Percentiles rank a stretch among this genome's conserved stretches.
These are phyloP conservation scores for Eulithis prunata DNA, from an alignment of 2,888 invertebrate genomes.

Conservation along the genomic window DNA sequence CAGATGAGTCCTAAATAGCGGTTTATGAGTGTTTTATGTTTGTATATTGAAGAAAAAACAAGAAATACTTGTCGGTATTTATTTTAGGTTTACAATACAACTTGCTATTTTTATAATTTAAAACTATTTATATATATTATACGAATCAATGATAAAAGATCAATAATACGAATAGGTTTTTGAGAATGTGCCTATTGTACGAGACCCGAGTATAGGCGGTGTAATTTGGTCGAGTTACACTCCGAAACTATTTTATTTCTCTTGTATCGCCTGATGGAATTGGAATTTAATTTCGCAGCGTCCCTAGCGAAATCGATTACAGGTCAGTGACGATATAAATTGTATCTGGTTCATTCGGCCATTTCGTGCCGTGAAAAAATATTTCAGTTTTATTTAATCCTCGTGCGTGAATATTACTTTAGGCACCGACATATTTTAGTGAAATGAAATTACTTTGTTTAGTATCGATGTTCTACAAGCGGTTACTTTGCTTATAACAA, in stretches of 20 bases:
- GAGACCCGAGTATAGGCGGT: conserved; percentile 3
- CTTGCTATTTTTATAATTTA: no score
- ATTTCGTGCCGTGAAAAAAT: conserved; percentile 44
- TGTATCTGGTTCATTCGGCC: conserved; percentile 41
- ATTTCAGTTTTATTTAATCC: conserved; percentile 29
- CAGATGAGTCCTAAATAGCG: not conserved
- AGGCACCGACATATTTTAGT: no score
- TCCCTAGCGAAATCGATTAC: conserved; percentile 47
- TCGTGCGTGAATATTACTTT: not conserved
- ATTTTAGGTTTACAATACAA: no score
- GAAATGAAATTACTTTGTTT: no score
- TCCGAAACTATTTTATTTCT: conserved; percentile 41
- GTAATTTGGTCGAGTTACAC: conserved; percentile 38
- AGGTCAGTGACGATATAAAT: conserved; percentile 49
- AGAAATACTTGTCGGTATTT: no score
- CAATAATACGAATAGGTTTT: no score
- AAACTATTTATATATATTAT: no score
- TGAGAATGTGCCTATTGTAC: not conserved
- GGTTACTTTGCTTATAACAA: no score
- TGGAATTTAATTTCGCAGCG: conserved; percentile 51
- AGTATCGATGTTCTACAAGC: no score
- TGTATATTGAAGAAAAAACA: not conserved
- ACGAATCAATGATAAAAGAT: no score
- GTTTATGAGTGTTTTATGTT: conserved; percentile 30
- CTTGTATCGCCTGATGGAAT: conserved; percentile 39